Conservation (phyloP, 2,888 invertebrate species). For the Eurytoma adleriae region DNA sequence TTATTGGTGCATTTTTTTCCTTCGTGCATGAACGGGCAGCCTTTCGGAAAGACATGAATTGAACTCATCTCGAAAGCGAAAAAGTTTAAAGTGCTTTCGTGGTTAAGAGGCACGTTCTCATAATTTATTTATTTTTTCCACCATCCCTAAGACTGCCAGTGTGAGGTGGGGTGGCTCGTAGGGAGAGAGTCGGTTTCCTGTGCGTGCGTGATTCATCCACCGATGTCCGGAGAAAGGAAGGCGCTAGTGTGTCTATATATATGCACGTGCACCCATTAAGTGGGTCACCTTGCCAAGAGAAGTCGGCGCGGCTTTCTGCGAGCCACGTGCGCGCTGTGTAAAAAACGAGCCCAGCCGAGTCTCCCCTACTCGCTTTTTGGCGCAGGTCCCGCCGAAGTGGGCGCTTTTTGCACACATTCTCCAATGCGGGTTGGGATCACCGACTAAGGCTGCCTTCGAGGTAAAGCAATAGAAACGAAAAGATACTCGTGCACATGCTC, state of each 20-base stretch:
- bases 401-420: slow-evolving; percentile 46
- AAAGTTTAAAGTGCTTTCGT: too few species aligned
- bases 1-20: too few species aligned
- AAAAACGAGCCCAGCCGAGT: slow-evolving; percentile 29
- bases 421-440: slow-evolving; percentile 37
- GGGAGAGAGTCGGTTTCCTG: slow-evolving; percentile 52
- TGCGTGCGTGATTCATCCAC: slow-evolving; percentile 44
- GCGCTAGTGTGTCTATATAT: not conserved
- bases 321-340: slow-evolving; percentile 40
- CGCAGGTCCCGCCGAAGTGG: not conserved
- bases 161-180: slow-evolving; percentile 6
- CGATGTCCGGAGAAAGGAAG: not conserved
- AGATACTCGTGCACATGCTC: not conserved
- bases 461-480: not conserved
- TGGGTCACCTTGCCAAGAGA: slow-evolving; percentile 58
- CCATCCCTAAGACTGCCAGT: not conserved
- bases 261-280: slow-evolving; percentile 42
- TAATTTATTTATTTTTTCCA: not conserved
- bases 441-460: slow-evolving; percentile 6
- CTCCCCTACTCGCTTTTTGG: slow-evolving; percentile 36
- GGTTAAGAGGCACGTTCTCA: too few species aligned
- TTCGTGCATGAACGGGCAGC: too few species aligned
- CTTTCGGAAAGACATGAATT: too few species aligned
- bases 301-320: not conserved
- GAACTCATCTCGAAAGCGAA: too few species aligned